Percentiles rank a stretch among this genome's conserved stretches.
phyloP scores from a whole-genome alignment of 2,113 vertebrate species.

The Brachyhypopomus gauderio region DNA sequence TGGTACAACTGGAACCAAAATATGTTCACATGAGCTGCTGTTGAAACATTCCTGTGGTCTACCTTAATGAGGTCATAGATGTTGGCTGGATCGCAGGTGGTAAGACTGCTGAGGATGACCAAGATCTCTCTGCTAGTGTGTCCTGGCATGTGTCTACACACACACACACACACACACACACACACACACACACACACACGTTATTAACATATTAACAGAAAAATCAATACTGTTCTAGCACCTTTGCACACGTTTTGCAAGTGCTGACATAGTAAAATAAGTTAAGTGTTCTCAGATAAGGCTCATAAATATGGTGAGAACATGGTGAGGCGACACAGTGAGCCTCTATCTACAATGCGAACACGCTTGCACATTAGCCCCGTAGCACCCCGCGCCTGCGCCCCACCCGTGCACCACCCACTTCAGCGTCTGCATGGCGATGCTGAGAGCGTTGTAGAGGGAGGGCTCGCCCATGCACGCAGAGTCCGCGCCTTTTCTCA shows the following conservation, averaged over 20 bases:
- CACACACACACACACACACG: not conserved
- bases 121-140: slow-evolving; percentile 95
- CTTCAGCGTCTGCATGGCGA: slow-evolving; percentile 92
- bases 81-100: slow-evolving; percentile 94
- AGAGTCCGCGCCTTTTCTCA: slow-evolving; percentile 90
- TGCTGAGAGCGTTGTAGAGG: slow-evolving; percentile 90
- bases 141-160: slow-evolving; percentile 90
- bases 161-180: not conserved
- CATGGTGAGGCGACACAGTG: too few species aligned
- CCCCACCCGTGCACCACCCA: slow-evolving; percentile 66
- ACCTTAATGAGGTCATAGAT: slow-evolving; percentile 96
- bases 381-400: too few species aligned
- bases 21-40: too few species aligned
- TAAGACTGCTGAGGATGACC: slow-evolving; percentile 94
- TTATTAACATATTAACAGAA: too few species aligned
- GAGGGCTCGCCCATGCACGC: slow-evolving; percentile 92
- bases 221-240: too few species aligned
- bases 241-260: too few species aligned
- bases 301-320: too few species aligned
- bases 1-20: not conserved
- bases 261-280: too few species aligned
- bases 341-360: too few species aligned
- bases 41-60: slow-evolving; percentile 1
- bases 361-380: too few species aligned
- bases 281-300: too few species aligned